A percentile compares a stretch with the other conserved stretches of the same genome.
Evolutionary conservation across 2,797 vertebrate species (phyloP).

Genomic region (Fistularia commersonii): DNA sequence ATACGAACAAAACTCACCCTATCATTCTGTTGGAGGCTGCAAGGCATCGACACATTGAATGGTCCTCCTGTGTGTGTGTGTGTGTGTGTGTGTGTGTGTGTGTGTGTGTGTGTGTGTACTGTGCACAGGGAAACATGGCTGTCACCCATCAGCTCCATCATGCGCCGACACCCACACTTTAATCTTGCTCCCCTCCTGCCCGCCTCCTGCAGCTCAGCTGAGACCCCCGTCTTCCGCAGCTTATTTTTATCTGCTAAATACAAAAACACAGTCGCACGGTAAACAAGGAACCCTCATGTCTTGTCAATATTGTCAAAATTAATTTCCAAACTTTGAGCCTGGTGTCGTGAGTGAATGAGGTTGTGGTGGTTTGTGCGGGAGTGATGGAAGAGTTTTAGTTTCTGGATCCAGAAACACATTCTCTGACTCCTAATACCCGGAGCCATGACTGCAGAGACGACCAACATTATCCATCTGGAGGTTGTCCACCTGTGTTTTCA

Average conservation of each 20-base stretch:
- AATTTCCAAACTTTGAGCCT: slow-evolving; percentile 15
- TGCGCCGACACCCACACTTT: slow-evolving; percentile 49
- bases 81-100: slow-evolving; percentile 7
- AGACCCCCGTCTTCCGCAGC: slow-evolving; percentile 33
- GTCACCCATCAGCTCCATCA: slow-evolving; percentile 66
- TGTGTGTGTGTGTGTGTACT: too few relatives aligned
- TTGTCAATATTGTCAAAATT: slow-evolving; percentile 42
- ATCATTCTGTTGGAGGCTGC: slow-evolving; percentile 64
- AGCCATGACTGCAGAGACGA: too few relatives aligned
- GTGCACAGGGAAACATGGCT: slow-evolving; percentile 37
- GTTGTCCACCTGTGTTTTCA: too few relatives aligned
- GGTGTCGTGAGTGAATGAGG: slow-evolving; percentile 35
- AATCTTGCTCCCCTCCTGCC: slow-evolving; percentile 21
- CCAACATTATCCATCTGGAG: too few relatives aligned
- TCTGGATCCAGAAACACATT: not conserved
- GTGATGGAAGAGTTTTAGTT: slow-evolving; percentile 4
- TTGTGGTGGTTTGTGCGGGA: slow-evolving; percentile 3
- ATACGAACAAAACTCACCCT: slow-evolving; percentile 58
- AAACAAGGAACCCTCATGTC: slow-evolving; percentile 20
- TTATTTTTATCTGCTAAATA: slow-evolving; percentile 37
- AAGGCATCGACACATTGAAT: slow-evolving; percentile 40
- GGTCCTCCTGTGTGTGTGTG: slow-evolving; percentile 11
- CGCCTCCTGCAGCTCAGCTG: slow-evolving; percentile 4
- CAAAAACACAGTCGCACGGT: slow-evolving; percentile 6
- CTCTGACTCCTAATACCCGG: too few relatives aligned